These are phyloP conservation scores for Centruroides vittatus DNA, from an alignment of 1,140 invertebrate species.

Conservation along the genomic window DNA sequence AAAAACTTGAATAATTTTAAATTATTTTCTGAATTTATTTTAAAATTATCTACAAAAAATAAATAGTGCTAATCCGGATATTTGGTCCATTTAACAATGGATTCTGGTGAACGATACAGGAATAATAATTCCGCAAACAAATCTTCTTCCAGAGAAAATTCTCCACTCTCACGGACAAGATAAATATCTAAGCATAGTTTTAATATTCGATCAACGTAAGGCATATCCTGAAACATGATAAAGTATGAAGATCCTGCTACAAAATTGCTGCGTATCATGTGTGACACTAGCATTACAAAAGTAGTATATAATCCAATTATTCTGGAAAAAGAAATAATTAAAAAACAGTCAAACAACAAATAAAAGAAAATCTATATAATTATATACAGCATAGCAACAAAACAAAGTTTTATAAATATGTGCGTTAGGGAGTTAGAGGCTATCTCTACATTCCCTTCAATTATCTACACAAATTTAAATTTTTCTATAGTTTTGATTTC, in stretches of 20 bases:
- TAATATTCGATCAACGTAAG: constrained; percentile 85
- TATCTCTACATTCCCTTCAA: background rate
- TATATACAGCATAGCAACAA: constrained; percentile 7
- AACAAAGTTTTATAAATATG: constrained; percentile 27
- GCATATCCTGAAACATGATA: constrained; percentile 96
- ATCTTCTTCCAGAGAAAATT: constrained; percentile 90
- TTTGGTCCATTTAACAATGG: constrained; percentile 90
- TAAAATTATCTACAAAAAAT: too few relatives aligned
- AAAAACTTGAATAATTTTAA: too few relatives aligned
- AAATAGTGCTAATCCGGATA: constrained; percentile 1
- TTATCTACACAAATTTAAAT: background rate
- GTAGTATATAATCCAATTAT: constrained; percentile 96
- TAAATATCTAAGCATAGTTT: constrained; percentile 90
- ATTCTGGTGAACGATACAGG: constrained; percentile 94
- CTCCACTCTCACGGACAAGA: constrained; percentile 85
- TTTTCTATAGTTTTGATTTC: too few relatives aligned
- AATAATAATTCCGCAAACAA: constrained; percentile 97
- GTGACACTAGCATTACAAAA: constrained; percentile 82
- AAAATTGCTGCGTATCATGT: constrained; percentile 58
- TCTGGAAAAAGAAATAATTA: constrained; percentile 37
- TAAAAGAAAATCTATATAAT: background rate
- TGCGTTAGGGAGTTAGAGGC: constrained; percentile 5
- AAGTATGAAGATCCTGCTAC: constrained; percentile 69
- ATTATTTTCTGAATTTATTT: too few relatives aligned
- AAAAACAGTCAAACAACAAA: background rate